These are phyloP conservation scores for Anabas testudineus DNA, from an alignment of 2,797 vertebrate genomes.

Conservation along the genomic window DNA sequence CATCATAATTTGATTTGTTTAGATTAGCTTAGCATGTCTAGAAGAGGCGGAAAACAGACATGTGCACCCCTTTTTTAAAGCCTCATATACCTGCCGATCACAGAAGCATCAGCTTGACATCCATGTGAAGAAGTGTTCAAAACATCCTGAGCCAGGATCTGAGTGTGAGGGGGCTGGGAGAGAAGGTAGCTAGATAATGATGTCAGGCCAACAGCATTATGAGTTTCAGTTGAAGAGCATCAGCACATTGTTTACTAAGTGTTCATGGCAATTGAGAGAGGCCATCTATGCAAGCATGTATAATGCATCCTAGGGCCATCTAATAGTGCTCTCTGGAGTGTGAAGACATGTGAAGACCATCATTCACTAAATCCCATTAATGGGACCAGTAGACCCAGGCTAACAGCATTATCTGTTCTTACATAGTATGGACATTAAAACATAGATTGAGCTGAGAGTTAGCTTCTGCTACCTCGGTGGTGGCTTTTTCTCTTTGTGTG, in stretches of 20 bases:
- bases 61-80: no score
- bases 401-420: slow-evolving; percentile 23
- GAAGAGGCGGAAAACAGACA: no score
- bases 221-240: slow-evolving; percentile 34
- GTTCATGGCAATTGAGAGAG: slow-evolving; percentile 23
- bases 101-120: not conserved
- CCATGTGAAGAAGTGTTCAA: not conserved
- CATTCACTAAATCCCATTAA: slow-evolving; percentile 36
- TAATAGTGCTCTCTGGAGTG: slow-evolving; percentile 42
- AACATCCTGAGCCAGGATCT: not conserved
- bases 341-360: slow-evolving; percentile 29
- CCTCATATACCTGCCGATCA: no score
- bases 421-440: slow-evolving; percentile 8
- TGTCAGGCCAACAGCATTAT: slow-evolving; percentile 21
- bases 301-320: slow-evolving; percentile 49
- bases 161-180: not conserved
- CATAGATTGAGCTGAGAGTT: not conserved
- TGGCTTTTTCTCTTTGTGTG: not conserved
- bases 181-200: slow-evolving; percentile 7
- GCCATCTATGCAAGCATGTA: slow-evolving; percentile 35
- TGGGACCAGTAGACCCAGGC: slow-evolving; percentile 14
- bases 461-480: not conserved
- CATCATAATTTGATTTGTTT: no score
- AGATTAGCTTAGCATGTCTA: no score
- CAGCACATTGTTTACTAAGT: slow-evolving; percentile 36